phyloP scores from a whole-genome alignment of 2,113 vertebrate genomes.

The Bujurquina vittata region DNA sequence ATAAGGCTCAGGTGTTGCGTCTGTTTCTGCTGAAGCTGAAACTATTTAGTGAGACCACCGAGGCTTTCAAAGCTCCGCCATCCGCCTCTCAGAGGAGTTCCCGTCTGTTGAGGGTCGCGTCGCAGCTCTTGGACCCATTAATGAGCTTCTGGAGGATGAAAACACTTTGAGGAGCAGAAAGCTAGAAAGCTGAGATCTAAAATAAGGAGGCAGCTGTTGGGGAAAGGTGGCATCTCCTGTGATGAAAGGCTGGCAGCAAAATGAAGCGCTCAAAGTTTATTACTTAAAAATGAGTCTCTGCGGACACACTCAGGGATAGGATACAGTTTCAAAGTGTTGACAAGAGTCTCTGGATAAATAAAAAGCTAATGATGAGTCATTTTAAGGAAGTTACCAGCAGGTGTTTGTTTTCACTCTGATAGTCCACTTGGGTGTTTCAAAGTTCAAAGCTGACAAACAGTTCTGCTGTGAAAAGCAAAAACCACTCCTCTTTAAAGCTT shows the following conservation, averaged over 20 bases:
- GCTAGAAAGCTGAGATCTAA: background rate
- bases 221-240: background rate
- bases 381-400: background rate
- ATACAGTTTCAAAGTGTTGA: accelerated
- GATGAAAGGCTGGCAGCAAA: background rate
- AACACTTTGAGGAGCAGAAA: background rate
- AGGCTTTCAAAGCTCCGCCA: background rate
- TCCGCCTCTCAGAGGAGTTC: accelerated
- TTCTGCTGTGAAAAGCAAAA: background rate
- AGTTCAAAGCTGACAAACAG: background rate
- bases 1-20: constrained; percentile 4
- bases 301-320: background rate
- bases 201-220: background rate
- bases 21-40: background rate
- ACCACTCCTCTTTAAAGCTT: background rate
- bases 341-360: background rate
- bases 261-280: background rate
- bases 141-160: constrained; percentile 6
- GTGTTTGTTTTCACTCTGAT: background rate
- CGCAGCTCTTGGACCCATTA: background rate
- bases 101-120: background rate
- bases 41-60: background rate
- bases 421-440: background rate
- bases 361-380: background rate
- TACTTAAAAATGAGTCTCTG: background rate